phyloP scores from a whole-genome alignment of 2,113 vertebrate genomes.

The Chrysochloris asiatica region DNA sequence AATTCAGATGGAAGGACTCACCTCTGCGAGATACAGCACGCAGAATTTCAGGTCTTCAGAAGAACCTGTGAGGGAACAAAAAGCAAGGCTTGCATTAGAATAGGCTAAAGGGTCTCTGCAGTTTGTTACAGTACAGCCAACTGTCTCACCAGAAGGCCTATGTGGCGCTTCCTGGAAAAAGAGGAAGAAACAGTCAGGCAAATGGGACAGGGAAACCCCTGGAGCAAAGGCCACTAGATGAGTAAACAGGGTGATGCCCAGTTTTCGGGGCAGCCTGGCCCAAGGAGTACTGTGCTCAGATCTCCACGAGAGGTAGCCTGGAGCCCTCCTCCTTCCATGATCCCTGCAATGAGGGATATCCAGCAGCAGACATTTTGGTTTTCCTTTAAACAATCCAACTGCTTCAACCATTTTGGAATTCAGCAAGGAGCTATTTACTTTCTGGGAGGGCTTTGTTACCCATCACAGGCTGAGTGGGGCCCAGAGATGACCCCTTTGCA shows the following conservation, averaged over 20 bases:
- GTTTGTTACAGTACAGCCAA: not conserved
- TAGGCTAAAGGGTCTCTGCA: not conserved
- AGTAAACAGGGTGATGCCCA: not conserved
- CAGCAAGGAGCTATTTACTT: not conserved
- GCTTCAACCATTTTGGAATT: not conserved
- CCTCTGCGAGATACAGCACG: conserved; percentile 90
- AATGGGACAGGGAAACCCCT: not conserved
- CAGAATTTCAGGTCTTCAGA: conserved; percentile 90
- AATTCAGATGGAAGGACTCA: conserved; percentile 76
- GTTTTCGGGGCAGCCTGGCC: not conserved
- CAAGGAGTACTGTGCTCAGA: too few relatives aligned
- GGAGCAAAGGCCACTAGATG: not conserved
- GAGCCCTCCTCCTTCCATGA: not conserved
- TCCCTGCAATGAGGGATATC: not conserved
- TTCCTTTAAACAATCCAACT: not conserved
- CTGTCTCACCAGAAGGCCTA: not conserved
- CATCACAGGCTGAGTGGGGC: accelerated
- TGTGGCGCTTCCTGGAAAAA: conserved; percentile 1
- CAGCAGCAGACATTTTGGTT: not conserved
- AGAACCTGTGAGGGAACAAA: conserved; percentile 77
- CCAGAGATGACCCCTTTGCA: not conserved
- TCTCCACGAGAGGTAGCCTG: not conserved
- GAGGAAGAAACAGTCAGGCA: not conserved
- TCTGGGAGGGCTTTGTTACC: not conserved
- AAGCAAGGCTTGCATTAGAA: conserved; percentile 43